phyloP scores from a whole-genome alignment of 1,140 invertebrate genomes.

The Polypedilum vanderplanki region DNA sequence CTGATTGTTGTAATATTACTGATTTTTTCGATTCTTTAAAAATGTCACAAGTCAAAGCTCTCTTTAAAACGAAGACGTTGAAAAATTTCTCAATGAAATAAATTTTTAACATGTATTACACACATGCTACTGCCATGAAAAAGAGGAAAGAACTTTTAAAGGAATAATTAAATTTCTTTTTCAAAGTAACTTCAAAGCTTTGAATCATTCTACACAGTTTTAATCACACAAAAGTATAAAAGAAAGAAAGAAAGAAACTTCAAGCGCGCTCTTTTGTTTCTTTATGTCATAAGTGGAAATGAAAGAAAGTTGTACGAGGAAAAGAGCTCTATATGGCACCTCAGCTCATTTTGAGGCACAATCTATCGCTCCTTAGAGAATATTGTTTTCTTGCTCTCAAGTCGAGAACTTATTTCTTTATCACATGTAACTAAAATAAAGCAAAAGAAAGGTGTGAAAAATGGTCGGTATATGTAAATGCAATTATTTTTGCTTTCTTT shows the following conservation, averaged over 20 bases:
- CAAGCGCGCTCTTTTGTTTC: background rate
- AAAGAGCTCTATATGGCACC: background rate
- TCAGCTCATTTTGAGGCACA: background rate
- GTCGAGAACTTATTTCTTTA: background rate
- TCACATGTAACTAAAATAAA: background rate
- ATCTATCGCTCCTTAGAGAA: conserved; percentile 1
- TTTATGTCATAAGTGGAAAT: background rate
- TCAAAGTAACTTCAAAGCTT: background rate
- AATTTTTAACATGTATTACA: no score
- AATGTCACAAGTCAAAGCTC: no score
- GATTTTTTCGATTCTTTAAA: no score
- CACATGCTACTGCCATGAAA: no score
- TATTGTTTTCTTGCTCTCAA: background rate
- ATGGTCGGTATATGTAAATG: background rate
- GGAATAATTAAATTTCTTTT: conserved; percentile 4
- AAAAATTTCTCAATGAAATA: no score
- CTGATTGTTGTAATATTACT: no score
- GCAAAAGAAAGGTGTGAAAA: background rate
- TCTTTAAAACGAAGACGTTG: no score
- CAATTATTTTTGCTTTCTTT: conserved; percentile 4
- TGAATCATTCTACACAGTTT: background rate
- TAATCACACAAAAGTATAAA: background rate
- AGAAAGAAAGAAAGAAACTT: background rate
- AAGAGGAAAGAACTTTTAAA: no score
- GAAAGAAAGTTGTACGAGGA: background rate